phyloP scores from a whole-genome alignment of 1,140 invertebrate species.

The Belonocnema kinseyi region DNA sequence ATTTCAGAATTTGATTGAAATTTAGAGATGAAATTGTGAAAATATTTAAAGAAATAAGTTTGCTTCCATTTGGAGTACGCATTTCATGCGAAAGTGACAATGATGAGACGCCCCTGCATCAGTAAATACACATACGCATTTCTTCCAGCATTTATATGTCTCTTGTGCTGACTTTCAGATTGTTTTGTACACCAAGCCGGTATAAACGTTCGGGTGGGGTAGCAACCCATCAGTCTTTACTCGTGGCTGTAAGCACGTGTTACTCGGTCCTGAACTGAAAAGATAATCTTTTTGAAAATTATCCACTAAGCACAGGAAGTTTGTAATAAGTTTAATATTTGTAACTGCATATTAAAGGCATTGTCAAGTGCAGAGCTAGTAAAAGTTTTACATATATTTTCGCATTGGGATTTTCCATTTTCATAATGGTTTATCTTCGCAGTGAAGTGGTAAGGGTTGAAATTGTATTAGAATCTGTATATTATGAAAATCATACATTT shows the following conservation, averaged over 20 bases:
- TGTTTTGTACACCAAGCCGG: not conserved
- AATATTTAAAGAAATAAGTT: no score
- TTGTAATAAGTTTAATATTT: no score
- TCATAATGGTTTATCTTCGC: conserved; percentile 1
- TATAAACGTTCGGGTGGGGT: conserved; percentile 56
- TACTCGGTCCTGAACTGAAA: not conserved
- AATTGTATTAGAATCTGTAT: no score
- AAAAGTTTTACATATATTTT: conserved; percentile 16
- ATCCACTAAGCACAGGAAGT: not conserved
- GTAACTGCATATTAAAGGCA: no score
- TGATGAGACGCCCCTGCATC: not conserved
- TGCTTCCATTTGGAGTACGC: no score
- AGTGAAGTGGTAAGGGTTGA: not conserved
- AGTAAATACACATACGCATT: not conserved
- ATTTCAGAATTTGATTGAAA: no score
- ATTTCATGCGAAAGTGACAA: not conserved
- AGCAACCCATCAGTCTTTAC: conserved; percentile 58
- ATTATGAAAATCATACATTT: no score
- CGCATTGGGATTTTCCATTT: not conserved
- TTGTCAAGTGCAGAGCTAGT: not conserved
- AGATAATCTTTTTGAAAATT: not conserved
- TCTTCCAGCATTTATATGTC: not conserved
- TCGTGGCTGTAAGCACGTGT: conserved; percentile 35
- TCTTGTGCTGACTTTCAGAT: no score
- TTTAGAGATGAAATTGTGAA: no score